Evolutionary conservation across 2,113 vertebrate species (phyloP).

Genomic region (Prunella fulvescens): DNA sequence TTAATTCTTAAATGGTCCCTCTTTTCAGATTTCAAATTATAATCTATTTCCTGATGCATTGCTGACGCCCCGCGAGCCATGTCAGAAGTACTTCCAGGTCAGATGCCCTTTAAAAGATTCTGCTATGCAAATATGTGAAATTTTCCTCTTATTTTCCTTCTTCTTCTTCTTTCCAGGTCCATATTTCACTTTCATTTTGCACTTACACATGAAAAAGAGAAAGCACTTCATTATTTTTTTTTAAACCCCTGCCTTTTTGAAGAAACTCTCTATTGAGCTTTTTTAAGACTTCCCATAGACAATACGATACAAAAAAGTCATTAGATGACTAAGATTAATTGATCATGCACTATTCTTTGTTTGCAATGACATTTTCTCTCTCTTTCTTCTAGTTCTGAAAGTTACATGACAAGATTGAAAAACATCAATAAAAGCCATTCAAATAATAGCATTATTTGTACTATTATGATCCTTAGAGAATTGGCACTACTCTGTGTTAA

Average conservation of each 20-base stretch:
- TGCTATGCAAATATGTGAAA: constrained; percentile 43
- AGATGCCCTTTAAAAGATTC: constrained; percentile 71
- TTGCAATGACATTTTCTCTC: not conserved
- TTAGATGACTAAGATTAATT: not conserved
- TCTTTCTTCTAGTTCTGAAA: not conserved
- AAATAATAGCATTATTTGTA: not conserved
- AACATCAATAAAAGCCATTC: not conserved
- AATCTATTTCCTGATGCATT: constrained; percentile 74
- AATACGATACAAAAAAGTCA: not conserved
- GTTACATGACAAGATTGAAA: not conserved
- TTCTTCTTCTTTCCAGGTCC: not conserved
- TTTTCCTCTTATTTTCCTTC: not conserved
- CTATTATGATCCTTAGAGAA: not conserved
- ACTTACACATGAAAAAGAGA: not conserved
- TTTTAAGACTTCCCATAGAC: not conserved
- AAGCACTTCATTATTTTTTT: not conserved
- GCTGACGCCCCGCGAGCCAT: constrained; percentile 75
- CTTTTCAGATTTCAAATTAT: constrained; percentile 82
- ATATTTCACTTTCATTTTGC: constrained; percentile 16
- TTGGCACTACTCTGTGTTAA: not conserved
- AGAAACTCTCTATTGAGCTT: not conserved
- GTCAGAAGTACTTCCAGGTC: constrained; percentile 84
- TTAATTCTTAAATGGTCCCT: constrained; percentile 78
- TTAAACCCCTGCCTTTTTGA: not conserved
- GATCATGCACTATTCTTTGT: not conserved